Evolutionary conservation across 2,113 vertebrate species (phyloP).

Genomic region (Hemicordylus capensis): DNA sequence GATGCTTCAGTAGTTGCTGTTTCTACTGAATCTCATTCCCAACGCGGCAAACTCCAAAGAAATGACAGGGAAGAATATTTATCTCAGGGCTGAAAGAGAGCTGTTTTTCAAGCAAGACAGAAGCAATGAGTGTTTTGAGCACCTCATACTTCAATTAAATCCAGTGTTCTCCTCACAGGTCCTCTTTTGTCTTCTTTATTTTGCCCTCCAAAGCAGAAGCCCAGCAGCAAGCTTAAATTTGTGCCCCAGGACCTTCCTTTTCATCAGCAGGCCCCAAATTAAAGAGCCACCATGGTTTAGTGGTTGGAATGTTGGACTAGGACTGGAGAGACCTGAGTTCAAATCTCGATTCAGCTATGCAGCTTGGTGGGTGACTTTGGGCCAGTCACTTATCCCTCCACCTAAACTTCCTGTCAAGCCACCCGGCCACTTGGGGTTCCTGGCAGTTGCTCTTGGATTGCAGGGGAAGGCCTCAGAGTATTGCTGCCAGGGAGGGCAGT

Average conservation of each 20-base stretch:
- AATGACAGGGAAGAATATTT: conserved; percentile 53
- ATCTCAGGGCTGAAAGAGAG: conserved; percentile 42
- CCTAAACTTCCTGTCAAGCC: too few species aligned
- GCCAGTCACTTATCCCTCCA: too few species aligned
- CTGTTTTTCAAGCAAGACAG: conserved; percentile 71
- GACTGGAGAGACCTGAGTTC: too few species aligned
- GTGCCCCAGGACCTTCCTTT: neutral
- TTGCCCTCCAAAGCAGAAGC: conserved; percentile 38
- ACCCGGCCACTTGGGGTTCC: too few species aligned
- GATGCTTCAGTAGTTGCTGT: conserved; percentile 53
- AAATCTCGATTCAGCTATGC: too few species aligned
- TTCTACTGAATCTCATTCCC: conserved; percentile 65
- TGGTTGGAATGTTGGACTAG: too few species aligned
- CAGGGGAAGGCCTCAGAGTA: too few species aligned
- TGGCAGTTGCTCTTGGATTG: too few species aligned
- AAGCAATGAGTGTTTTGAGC: conserved; percentile 59
- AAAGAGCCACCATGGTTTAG: too few species aligned
- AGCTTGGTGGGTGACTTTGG: too few species aligned
- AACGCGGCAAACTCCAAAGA: conserved; percentile 44
- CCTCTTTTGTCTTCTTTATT: neutral
- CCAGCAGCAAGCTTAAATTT: conserved; percentile 26
- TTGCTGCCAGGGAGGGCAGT: too few species aligned
- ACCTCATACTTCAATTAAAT: conserved; percentile 70
- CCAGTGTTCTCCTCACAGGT: conserved; percentile 64
- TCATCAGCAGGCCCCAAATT: neutral